phyloP scores from a whole-genome alignment of 2,888 invertebrate genomes.

The Hoplodrina ambigua region DNA sequence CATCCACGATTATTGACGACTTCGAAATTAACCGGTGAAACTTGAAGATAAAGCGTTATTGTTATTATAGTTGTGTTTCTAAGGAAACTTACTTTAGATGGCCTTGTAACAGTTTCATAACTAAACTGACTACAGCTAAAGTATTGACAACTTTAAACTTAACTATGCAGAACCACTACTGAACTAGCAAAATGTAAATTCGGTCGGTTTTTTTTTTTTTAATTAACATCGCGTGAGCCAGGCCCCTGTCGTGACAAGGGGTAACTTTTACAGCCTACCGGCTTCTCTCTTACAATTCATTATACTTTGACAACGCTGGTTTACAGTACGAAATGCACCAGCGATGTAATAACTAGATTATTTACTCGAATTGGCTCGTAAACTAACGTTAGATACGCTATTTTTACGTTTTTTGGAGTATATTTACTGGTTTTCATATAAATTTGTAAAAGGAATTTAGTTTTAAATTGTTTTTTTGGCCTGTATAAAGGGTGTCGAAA shows the following conservation, averaged over 20 bases:
- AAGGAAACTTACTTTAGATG: background rate
- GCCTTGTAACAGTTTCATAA: background rate
- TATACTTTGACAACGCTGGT: slow-evolving; percentile 61
- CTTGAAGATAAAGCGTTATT: background rate
- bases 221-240: slow-evolving; percentile 67
- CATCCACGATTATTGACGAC: no score
- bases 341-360: slow-evolving; percentile 54
- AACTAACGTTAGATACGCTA: slow-evolving; percentile 10
- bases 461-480: background rate
- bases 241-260: slow-evolving; percentile 67
- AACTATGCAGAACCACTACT: slow-evolving; percentile 53
- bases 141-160: slow-evolving; percentile 5
- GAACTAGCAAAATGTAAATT: slow-evolving; percentile 39
- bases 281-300: slow-evolving; percentile 63
- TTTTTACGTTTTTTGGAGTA: slow-evolving; percentile 21
- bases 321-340: slow-evolving; percentile 62
- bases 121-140: background rate
- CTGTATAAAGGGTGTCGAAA: no score
- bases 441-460: background rate
- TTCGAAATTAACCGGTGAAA: background rate
- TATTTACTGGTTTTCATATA: slow-evolving; percentile 20
- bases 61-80: background rate
- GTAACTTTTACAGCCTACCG: slow-evolving; percentile 63
- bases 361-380: slow-evolving; percentile 42
- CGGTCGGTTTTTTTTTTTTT: slow-evolving; percentile 61